These are phyloP conservation scores for Aurelia sp. DNA, from an alignment of 30 jellyfish, hydroid and myxozoan species.

Conservation along the genomic window DNA sequence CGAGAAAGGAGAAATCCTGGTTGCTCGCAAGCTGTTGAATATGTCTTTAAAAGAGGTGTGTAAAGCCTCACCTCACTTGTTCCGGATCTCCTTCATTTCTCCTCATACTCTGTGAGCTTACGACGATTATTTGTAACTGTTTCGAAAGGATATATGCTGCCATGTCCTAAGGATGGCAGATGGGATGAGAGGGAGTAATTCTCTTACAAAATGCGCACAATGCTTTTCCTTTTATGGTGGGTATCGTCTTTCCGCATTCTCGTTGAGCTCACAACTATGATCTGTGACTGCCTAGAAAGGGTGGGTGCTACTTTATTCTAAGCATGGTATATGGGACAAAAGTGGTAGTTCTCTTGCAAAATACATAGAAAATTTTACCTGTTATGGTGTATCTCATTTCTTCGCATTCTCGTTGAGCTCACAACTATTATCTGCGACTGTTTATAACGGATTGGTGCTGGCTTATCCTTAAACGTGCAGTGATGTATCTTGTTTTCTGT, in stretches of 20 bases:
- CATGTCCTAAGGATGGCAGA: too few relatives aligned
- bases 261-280: slow-evolving; percentile 17
- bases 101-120: too few relatives aligned
- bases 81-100: too few relatives aligned
- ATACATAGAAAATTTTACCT: background rate
- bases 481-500: slow-evolving; percentile 5
- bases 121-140: too few relatives aligned
- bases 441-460: slow-evolving; percentile 12
- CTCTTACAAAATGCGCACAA: too few relatives aligned
- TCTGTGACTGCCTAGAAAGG: background rate
- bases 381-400: slow-evolving; percentile 31
- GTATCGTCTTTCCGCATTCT: background rate
- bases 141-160: too few relatives aligned
- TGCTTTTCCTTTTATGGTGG: too few relatives aligned
- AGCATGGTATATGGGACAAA: background rate
- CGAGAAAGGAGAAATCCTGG: too few relatives aligned
- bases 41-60: too few relatives aligned
- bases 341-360: background rate
- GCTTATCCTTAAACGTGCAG: slow-evolving; percentile 26
- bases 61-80: too few relatives aligned
- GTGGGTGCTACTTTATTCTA: background rate
- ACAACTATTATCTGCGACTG: slow-evolving; percentile 23
- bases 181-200: too few relatives aligned
- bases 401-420: slow-evolving; percentile 11
- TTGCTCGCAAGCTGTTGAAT: too few relatives aligned